Conservation (phyloP, 2,888 invertebrate species). For the Megalurothrips usitatus region DNA sequence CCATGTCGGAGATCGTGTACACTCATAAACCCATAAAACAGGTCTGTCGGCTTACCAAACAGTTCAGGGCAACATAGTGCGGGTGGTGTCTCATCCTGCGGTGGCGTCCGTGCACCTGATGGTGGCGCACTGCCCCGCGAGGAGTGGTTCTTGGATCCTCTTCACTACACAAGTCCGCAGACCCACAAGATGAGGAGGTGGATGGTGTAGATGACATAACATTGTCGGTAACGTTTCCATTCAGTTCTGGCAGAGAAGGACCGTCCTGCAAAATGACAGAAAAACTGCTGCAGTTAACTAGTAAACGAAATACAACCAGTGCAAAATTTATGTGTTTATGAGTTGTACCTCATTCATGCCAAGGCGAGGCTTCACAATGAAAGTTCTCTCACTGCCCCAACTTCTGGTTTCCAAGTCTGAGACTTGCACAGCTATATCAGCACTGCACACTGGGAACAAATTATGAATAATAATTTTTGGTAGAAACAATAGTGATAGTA, state of each 20-base stretch:
- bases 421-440: constrained; percentile 39
- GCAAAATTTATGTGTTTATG: background rate
- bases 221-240: background rate
- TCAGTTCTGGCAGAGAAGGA: background rate
- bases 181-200: background rate
- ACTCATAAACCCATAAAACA: background rate
- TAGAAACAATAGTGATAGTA: background rate
- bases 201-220: background rate
- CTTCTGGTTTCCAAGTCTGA: constrained; percentile 33
- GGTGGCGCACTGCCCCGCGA: background rate
- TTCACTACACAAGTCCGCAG: background rate
- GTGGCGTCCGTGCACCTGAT: background rate
- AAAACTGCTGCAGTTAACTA: background rate
- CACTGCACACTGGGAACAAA: background rate
- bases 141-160: background rate
- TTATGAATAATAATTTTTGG: too few relatives aligned
- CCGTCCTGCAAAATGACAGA: background rate
- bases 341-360: background rate
- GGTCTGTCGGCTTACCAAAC: background rate
- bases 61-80: background rate
- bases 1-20: too few relatives aligned
- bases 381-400: constrained; percentile 30
- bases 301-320: background rate
- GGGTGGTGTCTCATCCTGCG: constrained; percentile 3
- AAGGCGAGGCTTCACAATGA: constrained; percentile 30